These are phyloP conservation scores for Triops longicaudatus DNA, from an alignment of 1,140 invertebrate genomes.

Conservation along the genomic window DNA sequence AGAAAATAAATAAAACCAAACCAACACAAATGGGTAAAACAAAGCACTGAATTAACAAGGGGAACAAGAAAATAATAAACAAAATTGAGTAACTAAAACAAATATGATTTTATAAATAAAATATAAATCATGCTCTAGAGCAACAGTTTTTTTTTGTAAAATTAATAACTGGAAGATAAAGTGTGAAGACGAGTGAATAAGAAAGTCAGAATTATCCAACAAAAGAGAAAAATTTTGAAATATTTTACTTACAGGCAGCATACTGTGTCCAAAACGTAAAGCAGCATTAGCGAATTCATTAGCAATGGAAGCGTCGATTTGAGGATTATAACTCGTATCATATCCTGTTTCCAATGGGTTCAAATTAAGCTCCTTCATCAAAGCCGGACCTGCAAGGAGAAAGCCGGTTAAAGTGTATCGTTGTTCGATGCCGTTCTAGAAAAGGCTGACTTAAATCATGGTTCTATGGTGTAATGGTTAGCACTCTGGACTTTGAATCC, in stretches of 20 bases:
- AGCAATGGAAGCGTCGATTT: slow-evolving; percentile 62
- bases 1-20: slow-evolving; percentile 30
- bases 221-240: neutral
- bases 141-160: neutral
- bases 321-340: slow-evolving; percentile 49
- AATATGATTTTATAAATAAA: no score
- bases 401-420: neutral
- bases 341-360: slow-evolving; percentile 47
- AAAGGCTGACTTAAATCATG: slow-evolving; percentile 52
- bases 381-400: slow-evolving; percentile 1
- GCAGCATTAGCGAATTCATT: slow-evolving; percentile 80
- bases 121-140: no score
- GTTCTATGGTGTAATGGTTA: slow-evolving; percentile 84
- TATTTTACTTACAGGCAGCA: neutral
- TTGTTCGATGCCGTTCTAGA: slow-evolving; percentile 80
- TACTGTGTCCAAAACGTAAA: slow-evolving; percentile 70
- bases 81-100: neutral
- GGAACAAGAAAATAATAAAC: slow-evolving; percentile 10
- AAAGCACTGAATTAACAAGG: no score
- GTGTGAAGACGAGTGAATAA: no score
- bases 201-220: no score
- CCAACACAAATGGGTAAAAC: no score
- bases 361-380: slow-evolving; percentile 13
- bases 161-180: no score
- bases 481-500: slow-evolving; percentile 85